Percentiles rank a stretch among this genome's conserved stretches.
Conservation (phyloP, 2,888 invertebrate genomes). For the Amiota mariae region DNA sequence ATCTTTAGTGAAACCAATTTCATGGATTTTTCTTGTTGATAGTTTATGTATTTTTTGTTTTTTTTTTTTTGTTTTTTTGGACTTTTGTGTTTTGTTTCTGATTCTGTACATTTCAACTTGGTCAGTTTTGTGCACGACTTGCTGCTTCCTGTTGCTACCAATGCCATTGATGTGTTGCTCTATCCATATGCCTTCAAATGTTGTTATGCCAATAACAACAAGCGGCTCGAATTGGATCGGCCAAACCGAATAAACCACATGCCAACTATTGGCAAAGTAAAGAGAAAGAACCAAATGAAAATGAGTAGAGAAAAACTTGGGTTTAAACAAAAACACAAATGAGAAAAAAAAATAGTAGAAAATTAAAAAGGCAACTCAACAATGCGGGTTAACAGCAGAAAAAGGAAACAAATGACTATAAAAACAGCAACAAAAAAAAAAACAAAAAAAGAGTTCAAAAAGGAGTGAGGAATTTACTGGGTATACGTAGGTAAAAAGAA, state of each 20-base stretch:
- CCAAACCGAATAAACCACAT: conserved; percentile 10
- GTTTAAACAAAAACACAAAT: neutral
- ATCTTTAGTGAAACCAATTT: neutral
- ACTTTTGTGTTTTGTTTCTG: neutral
- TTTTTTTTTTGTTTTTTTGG: conserved; percentile 1
- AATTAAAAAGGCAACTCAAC: conserved; percentile 16
- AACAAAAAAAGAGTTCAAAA: neutral
- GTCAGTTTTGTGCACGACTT: conserved; percentile 20
- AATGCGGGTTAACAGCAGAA: conserved; percentile 9
- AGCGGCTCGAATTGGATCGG: neutral
- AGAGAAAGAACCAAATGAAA: neutral
- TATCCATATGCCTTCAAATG: conserved; percentile 8
- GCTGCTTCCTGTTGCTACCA: neutral
- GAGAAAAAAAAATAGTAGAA: neutral
- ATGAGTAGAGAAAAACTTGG: neutral
- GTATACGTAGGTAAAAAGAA: neutral
- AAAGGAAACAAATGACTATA: neutral
- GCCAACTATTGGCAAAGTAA: conserved; percentile 15
- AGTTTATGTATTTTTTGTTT: neutral
- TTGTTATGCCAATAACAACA: conserved; percentile 16
- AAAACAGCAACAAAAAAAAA: neutral
- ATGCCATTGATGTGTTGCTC: neutral
- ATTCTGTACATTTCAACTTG: neutral
- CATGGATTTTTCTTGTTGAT: neutral
- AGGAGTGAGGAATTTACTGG: neutral